phyloP scores from a whole-genome alignment of 2,888 invertebrate species.

The Hypercompe scribonia region DNA sequence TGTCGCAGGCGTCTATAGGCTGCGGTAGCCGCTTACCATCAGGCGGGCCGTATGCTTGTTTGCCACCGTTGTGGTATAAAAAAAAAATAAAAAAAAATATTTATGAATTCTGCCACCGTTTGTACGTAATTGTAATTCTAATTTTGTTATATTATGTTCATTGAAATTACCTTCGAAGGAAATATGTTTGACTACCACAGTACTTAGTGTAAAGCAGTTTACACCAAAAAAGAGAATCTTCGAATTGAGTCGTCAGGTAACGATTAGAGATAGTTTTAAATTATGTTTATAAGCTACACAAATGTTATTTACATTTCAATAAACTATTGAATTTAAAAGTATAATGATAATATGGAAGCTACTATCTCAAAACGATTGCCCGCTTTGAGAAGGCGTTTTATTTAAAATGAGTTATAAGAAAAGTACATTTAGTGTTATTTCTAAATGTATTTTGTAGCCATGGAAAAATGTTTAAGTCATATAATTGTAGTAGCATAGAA shows the following conservation, averaged over 20 bases:
- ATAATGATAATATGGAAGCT: neutral
- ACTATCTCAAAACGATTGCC: neutral
- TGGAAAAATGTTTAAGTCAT: neutral
- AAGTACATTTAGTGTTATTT: neutral
- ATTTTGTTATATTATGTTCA: neutral
- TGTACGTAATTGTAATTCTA: neutral
- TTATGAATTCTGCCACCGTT: neutral
- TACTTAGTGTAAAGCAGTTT: neutral
- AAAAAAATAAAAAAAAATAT: too few relatives aligned
- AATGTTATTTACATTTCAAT: conserved; percentile 5
- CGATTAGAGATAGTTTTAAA: neutral
- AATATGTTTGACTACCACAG: neutral
- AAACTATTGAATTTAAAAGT: neutral
- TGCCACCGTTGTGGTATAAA: too few relatives aligned
- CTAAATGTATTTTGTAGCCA: neutral
- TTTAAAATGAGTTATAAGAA: neutral
- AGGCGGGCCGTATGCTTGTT: too few relatives aligned
- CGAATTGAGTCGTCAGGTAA: neutral
- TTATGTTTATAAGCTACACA: conserved; percentile 1
- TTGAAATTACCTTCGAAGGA: neutral
- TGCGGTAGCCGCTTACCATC: too few relatives aligned
- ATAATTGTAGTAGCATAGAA: neutral
- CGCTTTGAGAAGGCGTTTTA: neutral
- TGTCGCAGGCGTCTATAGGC: too few relatives aligned
- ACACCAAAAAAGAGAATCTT: neutral